Evolutionary conservation across 1,140 invertebrate genomes (phyloP), one percentile per base, ranked within the genome.

Genomic region (Drosophila sulfurigaster): DNA sequence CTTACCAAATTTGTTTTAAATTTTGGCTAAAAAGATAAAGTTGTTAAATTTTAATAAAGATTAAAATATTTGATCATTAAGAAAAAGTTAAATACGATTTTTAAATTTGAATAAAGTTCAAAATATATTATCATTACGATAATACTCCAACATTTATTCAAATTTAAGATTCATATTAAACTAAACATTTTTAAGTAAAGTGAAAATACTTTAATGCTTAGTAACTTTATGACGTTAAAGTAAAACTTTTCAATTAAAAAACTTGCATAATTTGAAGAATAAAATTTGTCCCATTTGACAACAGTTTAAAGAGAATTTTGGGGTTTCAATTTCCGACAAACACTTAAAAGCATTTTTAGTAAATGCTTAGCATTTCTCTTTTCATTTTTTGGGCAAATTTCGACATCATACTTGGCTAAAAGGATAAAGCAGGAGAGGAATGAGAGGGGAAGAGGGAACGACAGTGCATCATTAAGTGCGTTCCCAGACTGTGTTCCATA

Each of bases 401-500:
- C 3, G 7, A 25, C 16, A 20, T 48, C 13, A 48, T 49, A 49
- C 16, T 49, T 20, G 46, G 60, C 60, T 38, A 11, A 62, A 49
- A 48, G 45, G 45, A 20, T 32, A 41, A 1, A 16, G 15, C 4
- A 32, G 59, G 2, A 3, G 13, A 13, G 6, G 11, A 15, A 3
- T 13, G 11, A 30, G 10, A 16, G 8, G 7, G 32, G 13, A 32
- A 1, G 13, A 5, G 25, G 1, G 28, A 5, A 3, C 45, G 11
- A 32, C 28, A 71, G 59, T 45, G 67, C 54, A 72, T 59, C 54
- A 65, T 60, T 59, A 59, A 65, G 35, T 46, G 56, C 8, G 52
- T 62, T 57, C 28, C 57, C 35, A 11, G 46, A 54, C 46, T 15
- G 28, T 13, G 35, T 62, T 70, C 64, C 52, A 82, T 87, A 80